Percentiles rank a stretch among this genome's conserved stretches.
Evolutionary conservation across 2,888 invertebrate species (phyloP).

Genomic region (Trichopria drosophilae): DNA sequence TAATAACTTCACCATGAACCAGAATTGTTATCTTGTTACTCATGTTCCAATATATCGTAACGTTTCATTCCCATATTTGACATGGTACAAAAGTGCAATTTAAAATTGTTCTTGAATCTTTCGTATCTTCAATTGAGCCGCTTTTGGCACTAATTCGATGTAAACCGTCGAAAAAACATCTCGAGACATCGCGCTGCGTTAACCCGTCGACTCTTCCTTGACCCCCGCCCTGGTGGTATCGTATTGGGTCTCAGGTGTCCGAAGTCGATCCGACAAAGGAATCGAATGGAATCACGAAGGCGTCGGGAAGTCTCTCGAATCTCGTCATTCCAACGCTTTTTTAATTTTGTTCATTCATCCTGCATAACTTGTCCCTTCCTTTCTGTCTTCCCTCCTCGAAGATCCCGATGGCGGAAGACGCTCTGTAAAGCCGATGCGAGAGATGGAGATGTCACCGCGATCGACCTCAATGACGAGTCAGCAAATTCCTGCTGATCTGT

Average conservation of each 20-base stretch:
- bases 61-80: no score
- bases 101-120: not conserved
- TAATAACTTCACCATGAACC: no score
- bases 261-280: constrained; percentile 39
- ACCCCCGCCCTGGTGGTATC: no score
- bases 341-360: constrained; percentile 33
- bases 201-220: constrained; percentile 41
- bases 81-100: no score
- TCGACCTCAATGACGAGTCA: constrained; percentile 46
- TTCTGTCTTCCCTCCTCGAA: constrained; percentile 5
- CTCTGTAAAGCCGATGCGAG: constrained; percentile 2
- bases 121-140: constrained; percentile 10
- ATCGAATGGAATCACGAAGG: constrained; percentile 32
- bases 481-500: constrained; percentile 43
- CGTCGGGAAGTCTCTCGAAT: constrained; percentile 32
- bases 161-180: constrained; percentile 31
- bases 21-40: no score
- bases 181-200: constrained; percentile 33
- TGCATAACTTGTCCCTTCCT: not conserved
- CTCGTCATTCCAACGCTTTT: no score
- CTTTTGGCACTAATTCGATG: constrained; percentile 31
- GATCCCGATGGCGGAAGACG: constrained; percentile 29
- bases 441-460: constrained; percentile 48
- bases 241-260: no score
- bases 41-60: no score